Conservation (phyloP, 2,797 vertebrate genomes). For the Sternotherus odoratus region DNA sequence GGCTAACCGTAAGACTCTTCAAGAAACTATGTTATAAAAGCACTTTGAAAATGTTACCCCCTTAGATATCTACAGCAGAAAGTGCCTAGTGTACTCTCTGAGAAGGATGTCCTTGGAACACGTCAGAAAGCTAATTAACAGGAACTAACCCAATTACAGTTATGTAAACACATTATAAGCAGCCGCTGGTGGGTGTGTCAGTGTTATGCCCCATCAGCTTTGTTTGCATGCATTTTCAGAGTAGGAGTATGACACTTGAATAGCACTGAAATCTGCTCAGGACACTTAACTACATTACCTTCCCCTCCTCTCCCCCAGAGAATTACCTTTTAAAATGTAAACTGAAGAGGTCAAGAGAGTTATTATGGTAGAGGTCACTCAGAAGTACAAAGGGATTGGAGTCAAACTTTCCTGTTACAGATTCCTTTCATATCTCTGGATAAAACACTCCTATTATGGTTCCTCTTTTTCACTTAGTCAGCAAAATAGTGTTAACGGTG, state of each 20-base stretch:
- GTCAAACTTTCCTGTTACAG: slow-evolving; percentile 17
- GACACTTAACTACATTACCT: not conserved
- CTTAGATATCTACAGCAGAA: not conserved
- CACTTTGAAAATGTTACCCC: not conserved
- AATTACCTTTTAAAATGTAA: not conserved
- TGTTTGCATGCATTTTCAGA: not conserved
- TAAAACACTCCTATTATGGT: slow-evolving; percentile 32
- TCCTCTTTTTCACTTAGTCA: slow-evolving; percentile 33
- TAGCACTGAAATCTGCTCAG: not conserved
- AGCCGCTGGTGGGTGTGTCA: not conserved
- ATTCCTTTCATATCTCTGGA: slow-evolving; percentile 43
- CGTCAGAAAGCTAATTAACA: not conserved
- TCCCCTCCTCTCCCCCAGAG: not conserved
- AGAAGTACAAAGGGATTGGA: slow-evolving; percentile 18
- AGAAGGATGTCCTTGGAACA: not conserved
- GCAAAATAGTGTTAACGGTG: not conserved
- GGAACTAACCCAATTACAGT: not conserved
- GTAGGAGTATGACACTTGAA: not conserved
- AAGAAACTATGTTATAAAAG: slow-evolving; percentile 11
- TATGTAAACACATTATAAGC: slow-evolving; percentile 14
- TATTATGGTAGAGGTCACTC: not conserved
- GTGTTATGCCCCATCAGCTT: not conserved
- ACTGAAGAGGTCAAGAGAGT: slow-evolving; percentile 10
- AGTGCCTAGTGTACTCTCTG: not conserved
- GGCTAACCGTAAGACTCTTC: not conserved